Evolutionary conservation across 1,140 invertebrate species (phyloP).

Genomic region (Drosophila sechellia): DNA sequence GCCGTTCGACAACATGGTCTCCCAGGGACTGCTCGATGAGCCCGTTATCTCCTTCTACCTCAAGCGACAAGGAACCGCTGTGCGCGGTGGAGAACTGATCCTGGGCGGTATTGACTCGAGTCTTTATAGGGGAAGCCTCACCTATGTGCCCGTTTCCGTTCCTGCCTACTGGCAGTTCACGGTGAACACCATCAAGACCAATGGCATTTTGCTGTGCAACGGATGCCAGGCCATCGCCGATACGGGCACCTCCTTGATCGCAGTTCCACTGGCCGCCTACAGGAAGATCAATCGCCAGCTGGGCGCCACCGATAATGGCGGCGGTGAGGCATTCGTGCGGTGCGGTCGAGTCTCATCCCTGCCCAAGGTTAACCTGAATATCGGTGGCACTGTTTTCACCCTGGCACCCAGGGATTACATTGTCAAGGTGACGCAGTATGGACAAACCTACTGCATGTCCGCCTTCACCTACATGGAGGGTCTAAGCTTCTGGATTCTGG

Average conservation of each 20-base stretch:
- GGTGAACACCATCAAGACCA: constrained; percentile 46
- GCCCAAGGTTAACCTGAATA: constrained; percentile 90
- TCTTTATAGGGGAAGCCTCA: constrained; percentile 57
- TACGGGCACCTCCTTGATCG: constrained; percentile 98
- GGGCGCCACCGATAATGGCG: constrained; percentile 85
- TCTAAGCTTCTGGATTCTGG: constrained; percentile 96
- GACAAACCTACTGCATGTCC: constrained; percentile 92
- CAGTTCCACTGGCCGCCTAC: constrained; percentile 93
- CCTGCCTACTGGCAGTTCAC: constrained; percentile 83
- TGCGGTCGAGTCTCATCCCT: constrained; percentile 89
- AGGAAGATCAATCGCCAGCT: constrained; percentile 88
- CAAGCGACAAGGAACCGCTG: constrained; percentile 30
- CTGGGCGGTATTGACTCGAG: constrained; percentile 70
- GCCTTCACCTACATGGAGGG: constrained; percentile 78
- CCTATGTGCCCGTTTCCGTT: constrained; percentile 73
- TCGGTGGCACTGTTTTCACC: constrained; percentile 91
- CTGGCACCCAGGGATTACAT: constrained; percentile 93
- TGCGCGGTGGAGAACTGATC: constrained; percentile 66
- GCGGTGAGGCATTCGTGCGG: constrained; percentile 92
- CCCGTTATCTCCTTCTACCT: constrained; percentile 97
- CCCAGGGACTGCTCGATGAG: constrained; percentile 90
- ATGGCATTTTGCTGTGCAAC: constrained; percentile 78
- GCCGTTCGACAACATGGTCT: constrained; percentile 97
- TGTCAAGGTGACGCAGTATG: constrained; percentile 90
- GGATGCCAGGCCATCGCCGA: constrained; percentile 98